Percentiles rank a stretch among this genome's conserved stretches.
phyloP scores from a whole-genome alignment of 2,888 invertebrate genomes.

The Oscheius sp. region DNA sequence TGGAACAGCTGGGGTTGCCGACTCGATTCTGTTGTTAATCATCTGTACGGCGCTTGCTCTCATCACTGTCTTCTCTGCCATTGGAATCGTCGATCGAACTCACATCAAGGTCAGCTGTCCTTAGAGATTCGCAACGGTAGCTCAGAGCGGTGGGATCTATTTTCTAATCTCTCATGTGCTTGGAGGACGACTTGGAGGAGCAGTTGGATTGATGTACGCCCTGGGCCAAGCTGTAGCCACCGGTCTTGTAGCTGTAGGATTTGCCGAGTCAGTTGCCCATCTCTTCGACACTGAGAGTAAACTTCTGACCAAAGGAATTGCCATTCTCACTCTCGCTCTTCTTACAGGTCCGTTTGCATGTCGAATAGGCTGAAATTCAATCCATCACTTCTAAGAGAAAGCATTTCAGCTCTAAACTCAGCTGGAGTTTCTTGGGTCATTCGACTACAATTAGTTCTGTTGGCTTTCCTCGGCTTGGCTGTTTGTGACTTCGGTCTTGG shows the following conservation, averaged over 20 bases:
- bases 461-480: slow-evolving; percentile 85
- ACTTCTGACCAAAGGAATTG: slow-evolving; percentile 87
- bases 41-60: slow-evolving; percentile 84
- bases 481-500: slow-evolving; percentile 93
- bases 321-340: slow-evolving; percentile 84
- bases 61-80: slow-evolving; percentile 90
- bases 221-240: slow-evolving; percentile 97
- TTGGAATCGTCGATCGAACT: slow-evolving; percentile 86
- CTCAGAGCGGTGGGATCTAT: slow-evolving; percentile 92
- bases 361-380: too few species aligned
- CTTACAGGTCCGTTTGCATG: slow-evolving; percentile 72
- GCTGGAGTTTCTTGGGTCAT: slow-evolving; percentile 98
- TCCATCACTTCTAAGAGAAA: neutral
- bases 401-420: slow-evolving; percentile 81
- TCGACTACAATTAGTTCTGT: slow-evolving; percentile 87
- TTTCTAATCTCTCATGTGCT: slow-evolving; percentile 91
- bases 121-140: neutral
- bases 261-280: slow-evolving; percentile 93
- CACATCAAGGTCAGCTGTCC: slow-evolving; percentile 38
- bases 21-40: slow-evolving; percentile 72
- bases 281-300: slow-evolving; percentile 78
- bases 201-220: slow-evolving; percentile 90
- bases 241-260: slow-evolving; percentile 92
- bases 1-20: slow-evolving; percentile 74
- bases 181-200: slow-evolving; percentile 90